These are phyloP conservation scores for Drosophila borborema DNA, from an alignment of 2,888 invertebrate species.

Conservation along the genomic window DNA sequence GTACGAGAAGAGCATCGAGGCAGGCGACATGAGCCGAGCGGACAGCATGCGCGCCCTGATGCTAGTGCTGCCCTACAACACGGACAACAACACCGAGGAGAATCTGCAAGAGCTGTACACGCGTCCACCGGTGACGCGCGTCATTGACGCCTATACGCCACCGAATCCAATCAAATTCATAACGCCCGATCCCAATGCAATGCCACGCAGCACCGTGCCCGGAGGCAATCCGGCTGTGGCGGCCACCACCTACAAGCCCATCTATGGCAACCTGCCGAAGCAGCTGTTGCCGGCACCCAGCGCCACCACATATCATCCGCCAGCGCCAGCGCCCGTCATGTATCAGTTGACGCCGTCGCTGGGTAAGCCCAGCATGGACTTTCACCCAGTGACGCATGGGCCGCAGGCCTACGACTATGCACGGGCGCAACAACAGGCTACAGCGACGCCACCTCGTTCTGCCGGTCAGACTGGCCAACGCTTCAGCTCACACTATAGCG, in stretches of 20 bases:
- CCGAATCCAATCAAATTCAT: conserved; percentile 81
- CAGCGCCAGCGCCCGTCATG: conserved; percentile 67
- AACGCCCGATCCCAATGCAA: conserved; percentile 74
- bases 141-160: conserved; percentile 82
- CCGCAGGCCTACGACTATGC: conserved; percentile 40
- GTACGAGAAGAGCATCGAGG: conserved; percentile 83
- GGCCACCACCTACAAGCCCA: conserved; percentile 86
- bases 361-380: conserved; percentile 54
- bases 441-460: not conserved
- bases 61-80: conserved; percentile 84
- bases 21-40: conserved; percentile 84
- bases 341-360: conserved; percentile 68
- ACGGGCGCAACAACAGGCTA: not conserved
- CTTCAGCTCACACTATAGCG: conserved; percentile 85
- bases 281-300: conserved; percentile 63
- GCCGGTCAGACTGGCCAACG: conserved; percentile 60
- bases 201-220: conserved; percentile 74
- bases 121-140: conserved; percentile 83
- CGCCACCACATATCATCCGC: conserved; percentile 80
- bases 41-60: conserved; percentile 85
- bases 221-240: conserved; percentile 81
- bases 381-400: conserved; percentile 64
- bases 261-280: conserved; percentile 65
- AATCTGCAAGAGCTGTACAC: conserved; percentile 84
- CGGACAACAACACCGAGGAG: conserved; percentile 83